Evolutionary conservation across 1,140 invertebrate genomes (phyloP), one percentile per base, ranked within the genome.

Genomic region (Brachionus plicatilis): DNA sequence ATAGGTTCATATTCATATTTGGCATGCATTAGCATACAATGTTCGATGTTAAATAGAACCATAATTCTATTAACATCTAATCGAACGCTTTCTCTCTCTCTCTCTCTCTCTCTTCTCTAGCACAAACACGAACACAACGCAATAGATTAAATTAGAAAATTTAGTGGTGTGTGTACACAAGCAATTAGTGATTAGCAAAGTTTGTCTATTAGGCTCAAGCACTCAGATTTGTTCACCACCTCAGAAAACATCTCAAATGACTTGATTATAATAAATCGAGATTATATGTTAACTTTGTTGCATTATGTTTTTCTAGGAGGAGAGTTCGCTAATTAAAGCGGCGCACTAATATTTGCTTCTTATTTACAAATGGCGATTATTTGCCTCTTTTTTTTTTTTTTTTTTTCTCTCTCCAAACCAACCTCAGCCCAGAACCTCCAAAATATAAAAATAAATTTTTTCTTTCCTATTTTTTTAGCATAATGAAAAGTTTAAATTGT

Each of bases 201-300:
- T 60, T 60, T 60, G 5, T 60, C 53, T 20, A 60, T 60, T 60
- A 60, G 53, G 53, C 53, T 20, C 53, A 60, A 60, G 53, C 53
- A 60, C 2, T 8, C 0, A 72, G 17, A 37, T 72, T 72, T 43
- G 17, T 33, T 68, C 33, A 33, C 41, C 8, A 43, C 33, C 33
- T 72, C 41, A 72, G 12, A 43, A 43, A 72, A 43, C 68, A 37
- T 43, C 17, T 43, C n/a, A 72, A 72, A 72, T 72, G 17, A 72
- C 68, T 72, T 9, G 45, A 72, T 72, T 72, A 72, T 72, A 41
- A 72, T 72, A 72, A 60, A 72, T 72, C 41, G 41, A 72, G 68
- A 72, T 72, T 72, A 72, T 72, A 43, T 72, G 68, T 72, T 72
- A 72, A 72, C 68, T 72, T 72, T 72, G 43, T 72, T 72, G 17